These are phyloP conservation scores for Heteromurus nitidus DNA, from an alignment of 2,888 invertebrate species.

Conservation along the genomic window DNA sequence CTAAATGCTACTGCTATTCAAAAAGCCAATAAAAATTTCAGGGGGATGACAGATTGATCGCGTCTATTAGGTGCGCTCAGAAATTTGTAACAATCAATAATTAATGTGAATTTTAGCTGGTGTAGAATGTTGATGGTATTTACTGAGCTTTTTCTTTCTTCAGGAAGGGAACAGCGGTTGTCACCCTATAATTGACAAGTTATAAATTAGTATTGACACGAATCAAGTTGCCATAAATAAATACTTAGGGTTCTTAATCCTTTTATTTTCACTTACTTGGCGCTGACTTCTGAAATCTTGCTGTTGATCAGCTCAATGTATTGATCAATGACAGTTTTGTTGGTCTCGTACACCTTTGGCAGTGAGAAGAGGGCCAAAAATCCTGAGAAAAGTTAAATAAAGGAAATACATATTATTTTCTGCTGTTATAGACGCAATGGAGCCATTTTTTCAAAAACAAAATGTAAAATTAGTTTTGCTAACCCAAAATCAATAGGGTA, in stretches of 20 bases:
- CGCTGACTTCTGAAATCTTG: slow-evolving; percentile 91
- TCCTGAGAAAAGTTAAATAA: slow-evolving; percentile 79
- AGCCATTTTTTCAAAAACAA: background rate
- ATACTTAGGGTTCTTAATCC: background rate
- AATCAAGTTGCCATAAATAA: slow-evolving; percentile 12
- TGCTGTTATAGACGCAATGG: background rate
- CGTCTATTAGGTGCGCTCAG: slow-evolving; percentile 61
- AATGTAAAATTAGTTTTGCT: slow-evolving; percentile 74
- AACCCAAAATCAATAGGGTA: slow-evolving; percentile 96
- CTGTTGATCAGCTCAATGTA: slow-evolving; percentile 90
- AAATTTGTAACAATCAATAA: slow-evolving; percentile 47
- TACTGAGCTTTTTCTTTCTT: slow-evolving; percentile 83
- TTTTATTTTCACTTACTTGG: slow-evolving; percentile 82
- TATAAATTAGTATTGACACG: background rate
- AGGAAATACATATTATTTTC: background rate
- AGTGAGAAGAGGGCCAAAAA: slow-evolving; percentile 95
- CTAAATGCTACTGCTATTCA: slow-evolving; percentile 48
- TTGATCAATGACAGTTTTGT: slow-evolving; percentile 94
- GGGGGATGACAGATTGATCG: slow-evolving; percentile 46
- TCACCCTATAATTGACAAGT: slow-evolving; percentile 81
- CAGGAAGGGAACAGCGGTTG: slow-evolving; percentile 87
- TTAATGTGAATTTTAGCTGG: slow-evolving; percentile 58
- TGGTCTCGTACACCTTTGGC: slow-evolving; percentile 97
- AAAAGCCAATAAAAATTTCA: slow-evolving; percentile 62
- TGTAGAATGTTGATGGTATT: slow-evolving; percentile 66